Evolutionary conservation across 2,797 vertebrate genomes (phyloP), one percentile per base, ranked within the genome.

Genomic region (Meda fulgida): DNA sequence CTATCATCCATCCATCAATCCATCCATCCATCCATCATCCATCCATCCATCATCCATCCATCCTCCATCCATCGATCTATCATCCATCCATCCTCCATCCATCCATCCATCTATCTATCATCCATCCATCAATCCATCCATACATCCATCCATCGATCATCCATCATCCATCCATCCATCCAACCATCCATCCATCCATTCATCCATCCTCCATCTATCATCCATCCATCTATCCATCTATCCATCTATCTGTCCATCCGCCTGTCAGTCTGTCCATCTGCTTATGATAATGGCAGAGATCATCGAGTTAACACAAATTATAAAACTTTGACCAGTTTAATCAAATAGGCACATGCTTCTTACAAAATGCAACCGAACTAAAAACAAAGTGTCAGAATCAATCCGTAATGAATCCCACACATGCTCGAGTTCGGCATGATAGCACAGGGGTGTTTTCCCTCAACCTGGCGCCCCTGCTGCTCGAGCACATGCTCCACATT

Each of bases 401-500:
- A 67, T 53, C 23, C 2, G 21, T 58, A 14, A 81, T 81, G 29
- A 82, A 53, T 26, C 21, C 13, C 38, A 58, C 36, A 81, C 71
- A 58, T 5, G 29, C 40, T 55, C 2, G 1, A 43, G 78, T 73
- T 67, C 31, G 29, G 55, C 43, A 13, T 13, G 13, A 46, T 46
- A 46, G 14, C 13, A 76, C 65, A n/a, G 0, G 23, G 38, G 8
- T 14, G 66, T 70, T 69, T 81, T 21, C 11, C 21, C 73, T 78
- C 65, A 67, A 82, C 80, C 85, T 88, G 87, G 87, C 81, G 72
- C 73, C 78, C 84, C 78, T 72, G 83, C 2, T 55, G 80, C 31
- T 48, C 78, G 26, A 51, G 66, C 89, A 90, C 90, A 89, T 91
- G 90, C 81, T 91, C 84, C 60, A 66, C 79, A 89, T 91, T 91